Percentiles rank a stretch among this genome's conserved stretches.
Evolutionary conservation across 1,140 invertebrate species (phyloP).

Genomic region (Caerostris darwini): DNA sequence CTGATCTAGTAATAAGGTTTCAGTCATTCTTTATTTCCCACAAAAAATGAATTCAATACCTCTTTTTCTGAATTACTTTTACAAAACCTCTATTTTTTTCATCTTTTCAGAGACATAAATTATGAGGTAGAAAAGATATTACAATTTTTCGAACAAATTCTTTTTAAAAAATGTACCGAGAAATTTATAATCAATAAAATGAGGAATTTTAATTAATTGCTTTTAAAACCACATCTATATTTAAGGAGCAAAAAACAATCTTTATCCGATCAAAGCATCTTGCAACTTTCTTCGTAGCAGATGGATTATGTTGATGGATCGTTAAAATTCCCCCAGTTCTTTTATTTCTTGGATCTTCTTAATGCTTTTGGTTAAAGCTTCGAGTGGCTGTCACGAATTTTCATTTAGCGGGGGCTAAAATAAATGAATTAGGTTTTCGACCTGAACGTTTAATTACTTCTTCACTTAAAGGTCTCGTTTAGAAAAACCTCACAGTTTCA

Average conservation of each 20-base stretch:
- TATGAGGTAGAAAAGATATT: background rate
- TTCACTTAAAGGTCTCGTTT: too few species aligned
- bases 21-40: too few species aligned
- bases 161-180: background rate
- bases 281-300: background rate
- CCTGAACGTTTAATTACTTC: background rate
- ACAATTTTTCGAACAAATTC: background rate
- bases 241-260: background rate
- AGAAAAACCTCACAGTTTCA: too few species aligned
- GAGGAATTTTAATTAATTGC: background rate
- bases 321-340: background rate
- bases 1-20: too few species aligned
- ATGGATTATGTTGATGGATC: background rate
- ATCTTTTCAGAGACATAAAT: background rate
- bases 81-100: too few species aligned
- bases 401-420: background rate
- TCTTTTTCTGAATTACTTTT: too few species aligned
- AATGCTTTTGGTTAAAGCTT: background rate
- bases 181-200: background rate
- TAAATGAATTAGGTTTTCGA: background rate
- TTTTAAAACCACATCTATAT: background rate
- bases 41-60: too few species aligned
- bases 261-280: background rate
- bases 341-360: background rate
- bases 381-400: background rate